Evolutionary conservation across 2,113 vertebrate species (phyloP).

Genomic region (Kobus ellipsiprymnus): DNA sequence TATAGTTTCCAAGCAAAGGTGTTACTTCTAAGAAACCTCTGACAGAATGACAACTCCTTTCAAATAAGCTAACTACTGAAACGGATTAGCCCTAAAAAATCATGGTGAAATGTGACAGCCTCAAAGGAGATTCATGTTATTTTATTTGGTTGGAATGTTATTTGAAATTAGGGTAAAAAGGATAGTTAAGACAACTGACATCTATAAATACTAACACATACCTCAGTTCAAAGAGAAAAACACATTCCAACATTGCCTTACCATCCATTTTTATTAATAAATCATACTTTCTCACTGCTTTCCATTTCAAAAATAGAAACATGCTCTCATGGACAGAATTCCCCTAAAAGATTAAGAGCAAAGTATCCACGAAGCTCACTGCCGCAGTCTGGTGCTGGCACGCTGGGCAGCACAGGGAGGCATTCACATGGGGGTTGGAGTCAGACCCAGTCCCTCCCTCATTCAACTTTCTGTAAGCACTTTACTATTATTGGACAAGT

Average conservation of each 20-base stretch:
- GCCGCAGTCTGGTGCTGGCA: too few species aligned
- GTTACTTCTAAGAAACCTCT: neutral
- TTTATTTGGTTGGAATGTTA: neutral
- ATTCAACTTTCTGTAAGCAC: neutral
- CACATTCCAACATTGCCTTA: neutral
- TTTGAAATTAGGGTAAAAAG: slow-evolving; percentile 14
- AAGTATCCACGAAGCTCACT: neutral
- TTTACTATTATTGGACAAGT: neutral
- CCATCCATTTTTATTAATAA: neutral
- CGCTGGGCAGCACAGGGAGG: neutral
- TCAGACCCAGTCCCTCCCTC: neutral
- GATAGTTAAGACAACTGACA: neutral
- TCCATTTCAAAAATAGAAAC: slow-evolving; percentile 13
- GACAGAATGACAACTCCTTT: neutral
- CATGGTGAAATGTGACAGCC: neutral
- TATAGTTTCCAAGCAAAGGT: neutral
- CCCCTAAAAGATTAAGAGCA: neutral
- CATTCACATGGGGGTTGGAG: fast-evolving
- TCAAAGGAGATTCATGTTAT: neutral
- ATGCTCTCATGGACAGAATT: neutral
- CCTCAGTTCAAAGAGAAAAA: slow-evolving; percentile 17
- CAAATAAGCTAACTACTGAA: neutral
- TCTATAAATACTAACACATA: neutral
- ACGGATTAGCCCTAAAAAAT: neutral
- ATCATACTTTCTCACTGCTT: neutral